Evolutionary conservation across 2,888 invertebrate genomes (phyloP).

Genomic region (Leptodirus hochenwartii): DNA sequence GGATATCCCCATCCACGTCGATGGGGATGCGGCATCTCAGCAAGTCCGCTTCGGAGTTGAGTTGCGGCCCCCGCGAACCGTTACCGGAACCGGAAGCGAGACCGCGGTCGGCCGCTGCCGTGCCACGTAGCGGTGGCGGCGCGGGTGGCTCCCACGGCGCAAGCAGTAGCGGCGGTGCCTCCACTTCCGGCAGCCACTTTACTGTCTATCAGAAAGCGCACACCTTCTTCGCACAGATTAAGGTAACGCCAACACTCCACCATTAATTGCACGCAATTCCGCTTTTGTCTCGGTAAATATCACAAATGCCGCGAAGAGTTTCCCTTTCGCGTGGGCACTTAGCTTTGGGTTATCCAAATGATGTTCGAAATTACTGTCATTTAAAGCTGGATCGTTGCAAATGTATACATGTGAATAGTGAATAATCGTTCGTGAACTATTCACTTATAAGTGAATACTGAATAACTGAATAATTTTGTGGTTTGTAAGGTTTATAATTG

Average conservation of each 20-base stretch:
- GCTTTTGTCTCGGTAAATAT: background rate
- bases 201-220: constrained; percentile 67
- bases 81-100: constrained; percentile 23
- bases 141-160: background rate
- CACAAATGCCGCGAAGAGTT: too few relatives aligned
- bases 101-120: background rate
- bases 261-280: background rate
- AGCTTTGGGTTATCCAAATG: too few relatives aligned
- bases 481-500: too few relatives aligned
- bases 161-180: constrained; percentile 32
- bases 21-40: constrained; percentile 48
- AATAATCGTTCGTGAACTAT: too few relatives aligned
- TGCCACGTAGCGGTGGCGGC: background rate
- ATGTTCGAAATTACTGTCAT: too few relatives aligned
- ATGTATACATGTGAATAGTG: too few relatives aligned
- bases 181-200: constrained; percentile 38
- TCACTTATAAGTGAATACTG: too few relatives aligned
- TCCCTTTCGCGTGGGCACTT: too few relatives aligned
- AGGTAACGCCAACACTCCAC: too few relatives aligned
- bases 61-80: constrained; percentile 40
- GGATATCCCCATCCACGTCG: constrained; percentile 15
- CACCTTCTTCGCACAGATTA: constrained; percentile 65
- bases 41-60: constrained; percentile 67
- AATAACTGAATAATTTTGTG: too few relatives aligned
- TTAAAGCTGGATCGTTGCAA: too few relatives aligned